These are phyloP conservation scores for Myotis daubentonii DNA, from an alignment of 2,797 vertebrate genomes.

Conservation along the genomic window DNA sequence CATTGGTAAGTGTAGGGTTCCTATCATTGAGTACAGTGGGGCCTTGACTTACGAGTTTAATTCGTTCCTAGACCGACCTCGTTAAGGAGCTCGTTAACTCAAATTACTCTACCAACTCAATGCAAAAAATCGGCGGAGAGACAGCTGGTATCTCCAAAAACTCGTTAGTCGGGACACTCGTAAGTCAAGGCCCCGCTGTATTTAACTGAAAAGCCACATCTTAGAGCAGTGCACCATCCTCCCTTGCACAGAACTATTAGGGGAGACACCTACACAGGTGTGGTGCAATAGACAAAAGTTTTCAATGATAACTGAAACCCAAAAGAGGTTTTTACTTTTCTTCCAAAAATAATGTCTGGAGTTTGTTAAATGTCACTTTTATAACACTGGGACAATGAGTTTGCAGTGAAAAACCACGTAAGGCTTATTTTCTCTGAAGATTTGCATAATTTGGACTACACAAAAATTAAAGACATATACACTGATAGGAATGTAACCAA, in stretches of 20 bases:
- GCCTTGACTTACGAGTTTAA: too few species aligned
- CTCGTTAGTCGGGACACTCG: too few species aligned
- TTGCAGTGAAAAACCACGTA: neutral
- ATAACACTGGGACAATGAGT: neutral
- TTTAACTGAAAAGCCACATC: neutral
- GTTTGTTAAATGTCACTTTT: constrained; percentile 10
- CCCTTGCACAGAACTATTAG: neutral
- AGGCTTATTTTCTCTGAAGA: constrained; percentile 46
- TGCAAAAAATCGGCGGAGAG: too few species aligned
- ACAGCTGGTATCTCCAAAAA: too few species aligned
- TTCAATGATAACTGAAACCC: neutral
- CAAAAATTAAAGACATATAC: constrained; percentile 36
- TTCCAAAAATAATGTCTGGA: constrained; percentile 38
- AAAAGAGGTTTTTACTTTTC: neutral
- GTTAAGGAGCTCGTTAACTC: too few species aligned
- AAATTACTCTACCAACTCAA: too few species aligned
- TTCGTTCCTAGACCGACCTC: too few species aligned
- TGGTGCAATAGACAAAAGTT: neutral
- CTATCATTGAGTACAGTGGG: neutral
- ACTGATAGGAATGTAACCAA: constrained; percentile 55
- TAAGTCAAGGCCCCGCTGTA: too few species aligned
- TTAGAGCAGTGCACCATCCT: neutral
- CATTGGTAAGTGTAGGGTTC: neutral
- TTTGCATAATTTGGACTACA: constrained; percentile 20
- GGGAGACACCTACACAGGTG: neutral